Evolutionary conservation across 2,113 vertebrate genomes (phyloP).

Genomic region (Psephotus haematonotus): DNA sequence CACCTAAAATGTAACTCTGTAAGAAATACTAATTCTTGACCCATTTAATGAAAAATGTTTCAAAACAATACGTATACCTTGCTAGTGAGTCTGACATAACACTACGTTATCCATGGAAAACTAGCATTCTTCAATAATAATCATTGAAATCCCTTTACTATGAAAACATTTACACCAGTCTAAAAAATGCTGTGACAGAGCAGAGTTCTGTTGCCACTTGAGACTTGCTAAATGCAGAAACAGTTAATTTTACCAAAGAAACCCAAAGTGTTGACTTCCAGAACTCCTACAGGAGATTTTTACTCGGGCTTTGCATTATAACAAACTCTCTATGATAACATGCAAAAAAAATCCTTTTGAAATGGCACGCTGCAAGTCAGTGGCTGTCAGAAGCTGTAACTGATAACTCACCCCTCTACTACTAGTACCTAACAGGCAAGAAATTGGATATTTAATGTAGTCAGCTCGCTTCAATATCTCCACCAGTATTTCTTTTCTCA

Average conservation of each 20-base stretch:
- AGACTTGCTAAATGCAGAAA: not conserved
- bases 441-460: not conserved
- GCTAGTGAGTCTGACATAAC: not conserved
- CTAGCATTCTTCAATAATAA: not conserved
- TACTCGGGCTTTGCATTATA: slow-evolving; percentile 18
- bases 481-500: slow-evolving; percentile 28
- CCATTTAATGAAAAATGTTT: not conserved
- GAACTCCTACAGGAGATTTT: not conserved
- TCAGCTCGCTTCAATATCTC: not conserved
- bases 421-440: slow-evolving; percentile 1
- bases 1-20: not conserved
- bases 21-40: slow-evolving; percentile 1
- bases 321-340: not conserved
- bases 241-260: slow-evolving; percentile 4
- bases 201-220: not conserved
- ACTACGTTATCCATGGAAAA: not conserved
- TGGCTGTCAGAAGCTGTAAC: not conserved
- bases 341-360: slow-evolving; percentile 9
- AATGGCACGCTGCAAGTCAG: not conserved
- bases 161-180: not conserved
- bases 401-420: not conserved
- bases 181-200: not conserved
- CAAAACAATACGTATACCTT: not conserved
- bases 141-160: not conserved
- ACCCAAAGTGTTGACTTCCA: not conserved